Base-by-base conservation (phyloP, 2,113 vertebrate genomes). In the Euleptes europaea region DNA sequence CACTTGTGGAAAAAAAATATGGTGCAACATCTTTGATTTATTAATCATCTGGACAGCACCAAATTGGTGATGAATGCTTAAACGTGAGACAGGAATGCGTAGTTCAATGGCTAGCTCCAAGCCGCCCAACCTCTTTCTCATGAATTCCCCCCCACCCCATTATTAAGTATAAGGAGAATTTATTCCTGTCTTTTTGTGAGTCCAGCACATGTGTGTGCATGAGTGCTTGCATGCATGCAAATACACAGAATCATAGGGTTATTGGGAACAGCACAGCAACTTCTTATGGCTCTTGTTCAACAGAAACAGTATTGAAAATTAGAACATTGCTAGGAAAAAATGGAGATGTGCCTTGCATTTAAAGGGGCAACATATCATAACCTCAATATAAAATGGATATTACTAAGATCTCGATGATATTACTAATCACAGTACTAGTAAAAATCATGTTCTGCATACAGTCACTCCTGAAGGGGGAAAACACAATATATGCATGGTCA, bases 361-460 rank as follows among this genome's bases (percentile, higher is more conserved):
- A 60, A 73, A 73, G 80, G 35, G 80, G 42, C 21, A 72, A 51
- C n/a, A 40, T 23, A 54, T 54, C 67, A 82, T 26, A 31, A 21
- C 67, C 35, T 71, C 47, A 71, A 4, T 57, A 35, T 40, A 67
- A 47, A 12, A 9, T 51, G 44, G 1, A 44, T 54, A 63, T 28
- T 63, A 63, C 60, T 28, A 28, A 63, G 49, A 78, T 4, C 49
- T 10, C 26, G 21, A 67, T 33, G 26, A 10, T 73, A 67, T 38
- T 31, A 54, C 67, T 80, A 74, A 79, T 88, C 19, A 82, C 91
- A 86, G 72, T 72, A 86, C 60, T 89, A 1, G 6, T 73, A 74
- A 57, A 83, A 85, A 93, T 81, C 77, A 74, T 84, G 75, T 85
- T 90, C 87, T 79, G 57, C 73, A 88, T 85, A 82, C 80, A 87